Conservation (phyloP, 1,140 invertebrate species). For the Ooceraea biroi region DNA sequence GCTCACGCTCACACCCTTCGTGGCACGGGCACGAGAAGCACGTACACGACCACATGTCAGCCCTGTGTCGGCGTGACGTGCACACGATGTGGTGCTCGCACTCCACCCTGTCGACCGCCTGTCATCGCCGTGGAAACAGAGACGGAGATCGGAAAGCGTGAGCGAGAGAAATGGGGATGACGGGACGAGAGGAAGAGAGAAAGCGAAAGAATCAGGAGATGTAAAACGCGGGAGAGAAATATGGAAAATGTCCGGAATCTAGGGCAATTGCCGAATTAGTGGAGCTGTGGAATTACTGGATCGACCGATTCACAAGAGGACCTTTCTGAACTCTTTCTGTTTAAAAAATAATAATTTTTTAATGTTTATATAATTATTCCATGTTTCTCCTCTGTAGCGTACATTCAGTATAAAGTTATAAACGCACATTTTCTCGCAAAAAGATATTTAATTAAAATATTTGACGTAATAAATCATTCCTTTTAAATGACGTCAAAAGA, state of each 20-base stretch:
- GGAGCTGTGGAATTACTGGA: constrained; percentile 60
- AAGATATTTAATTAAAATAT: no score
- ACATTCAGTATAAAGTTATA: no score
- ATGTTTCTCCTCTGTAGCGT: no score
- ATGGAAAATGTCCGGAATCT: constrained; percentile 47
- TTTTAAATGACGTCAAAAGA: no score
- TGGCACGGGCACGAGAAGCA: constrained; percentile 14
- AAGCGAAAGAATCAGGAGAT: background rate
- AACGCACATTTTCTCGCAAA: no score
- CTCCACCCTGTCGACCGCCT: constrained; percentile 70
- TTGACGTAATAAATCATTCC: no score
- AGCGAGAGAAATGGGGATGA: constrained; percentile 8
- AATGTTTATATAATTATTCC: no score
- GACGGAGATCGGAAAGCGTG: constrained; percentile 54
- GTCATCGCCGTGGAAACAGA: constrained; percentile 67
- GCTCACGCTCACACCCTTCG: background rate
- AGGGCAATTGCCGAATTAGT: constrained; percentile 61
- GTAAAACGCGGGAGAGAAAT: constrained; percentile 31
- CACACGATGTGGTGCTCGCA: constrained; percentile 4
- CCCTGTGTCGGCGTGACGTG: no score
- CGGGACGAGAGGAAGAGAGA: constrained; percentile 3
- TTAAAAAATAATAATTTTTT: no score
- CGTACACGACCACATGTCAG: background rate
- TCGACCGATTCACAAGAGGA: constrained; percentile 37
- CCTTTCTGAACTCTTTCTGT: constrained; percentile 23